A percentile compares a stretch with the other conserved stretches of the same genome.
phyloP scores from a whole-genome alignment of 2,113 vertebrate genomes.

The Oreochromis spilurus region DNA sequence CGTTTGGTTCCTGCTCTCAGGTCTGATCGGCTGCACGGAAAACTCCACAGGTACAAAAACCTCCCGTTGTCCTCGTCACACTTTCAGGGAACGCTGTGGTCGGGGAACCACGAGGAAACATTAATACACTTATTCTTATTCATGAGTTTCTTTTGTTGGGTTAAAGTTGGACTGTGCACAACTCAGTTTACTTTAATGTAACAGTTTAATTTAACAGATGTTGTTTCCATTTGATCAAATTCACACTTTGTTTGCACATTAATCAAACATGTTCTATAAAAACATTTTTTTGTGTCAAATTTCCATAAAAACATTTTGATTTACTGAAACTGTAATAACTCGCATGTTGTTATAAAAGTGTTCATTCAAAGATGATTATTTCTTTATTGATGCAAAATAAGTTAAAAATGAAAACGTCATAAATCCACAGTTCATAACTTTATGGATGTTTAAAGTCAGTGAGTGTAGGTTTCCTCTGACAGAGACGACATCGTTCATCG shows the following conservation, averaged over 20 bases:
- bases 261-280: neutral
- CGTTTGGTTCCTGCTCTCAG: neutral
- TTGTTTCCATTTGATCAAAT: neutral
- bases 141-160: fast-evolving
- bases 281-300: neutral
- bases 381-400: fast-evolving
- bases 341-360: neutral
- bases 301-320: neutral
- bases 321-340: fast-evolving
- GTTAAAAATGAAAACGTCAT: neutral
- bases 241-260: neutral
- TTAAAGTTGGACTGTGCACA: neutral
- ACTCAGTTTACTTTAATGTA: neutral
- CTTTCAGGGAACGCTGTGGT: neutral
- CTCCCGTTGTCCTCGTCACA: neutral
- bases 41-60: conserved; percentile 12
- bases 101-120: neutral
- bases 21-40: neutral
- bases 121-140: fast-evolving
- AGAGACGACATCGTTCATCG: fast-evolving
- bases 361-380: fast-evolving
- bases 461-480: neutral
- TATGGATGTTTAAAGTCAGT: fast-evolving
- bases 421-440: neutral
- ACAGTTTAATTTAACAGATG: neutral